Base-by-base conservation (phyloP, 1,140 invertebrate species). In the Tigriopus japonicus region DNA sequence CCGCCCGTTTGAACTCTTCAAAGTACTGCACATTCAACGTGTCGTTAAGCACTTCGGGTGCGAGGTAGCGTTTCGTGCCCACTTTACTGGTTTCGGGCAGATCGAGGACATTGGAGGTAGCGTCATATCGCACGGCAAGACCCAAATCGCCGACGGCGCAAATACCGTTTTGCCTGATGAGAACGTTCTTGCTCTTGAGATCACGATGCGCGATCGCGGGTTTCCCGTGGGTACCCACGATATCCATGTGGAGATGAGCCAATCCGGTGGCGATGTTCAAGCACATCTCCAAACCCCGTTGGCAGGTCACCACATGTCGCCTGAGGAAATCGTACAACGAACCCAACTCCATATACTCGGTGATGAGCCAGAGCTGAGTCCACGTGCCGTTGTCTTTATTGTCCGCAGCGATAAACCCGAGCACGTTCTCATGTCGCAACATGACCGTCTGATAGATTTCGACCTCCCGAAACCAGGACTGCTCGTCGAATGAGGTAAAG, bases 311-410 rank as follows among this genome's bases (percentile, higher is more conserved):
- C 19, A 35, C 14, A 6, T n/a, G 15, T 15, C n/a, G 52, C 6
- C 14, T 3, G 24, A 96, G 75, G 69, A 88, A 95, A 71, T 96
- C 92, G 71, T 91, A 96, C 2, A 96, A 76, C 0, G 90, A 95
- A 0, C 92, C 92, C 69, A 92, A 84, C 69, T 88, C 86, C 71
- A 92, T 87, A 66, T 90, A 96, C 70, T 95, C 89, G 3, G 90
- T 94, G 42, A 96, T 88, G 19, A 96, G 74, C 89, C 89, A 93
- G 19, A 92, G 71, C 68, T 93, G 87, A 0, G 88, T 93, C 85
- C 85, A 89, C n/a, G 87, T 90, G 56, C 89, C 87, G 71, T 91
- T 91, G 74, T 92, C 87, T 89, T 93, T 94, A 71, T 93, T 94
- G 73, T 96, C 92, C 35, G 90, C 87, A 35, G 89, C 90, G 66